Evolutionary conservation across 2,888 invertebrate genomes (phyloP), one percentile per base, ranked within the genome.

Genomic region (Nemotelus pantherinus): DNA sequence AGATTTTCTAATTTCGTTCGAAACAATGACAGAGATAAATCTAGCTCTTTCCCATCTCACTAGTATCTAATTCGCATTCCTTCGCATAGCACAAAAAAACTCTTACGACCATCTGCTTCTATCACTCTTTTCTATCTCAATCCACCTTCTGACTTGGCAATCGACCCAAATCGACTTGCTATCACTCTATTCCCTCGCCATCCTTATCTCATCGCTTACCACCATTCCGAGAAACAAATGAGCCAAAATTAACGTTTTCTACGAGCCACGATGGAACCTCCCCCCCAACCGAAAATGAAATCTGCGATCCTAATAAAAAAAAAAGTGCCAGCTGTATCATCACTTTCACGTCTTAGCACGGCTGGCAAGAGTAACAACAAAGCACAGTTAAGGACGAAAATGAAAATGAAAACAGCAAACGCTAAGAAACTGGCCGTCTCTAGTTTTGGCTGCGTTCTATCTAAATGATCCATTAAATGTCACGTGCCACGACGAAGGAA

Each of bases 391-490:
- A 25, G 25, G 41, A 10, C 7, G 50, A 48, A 25, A 55, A 65
- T 4, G 65, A 43, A 39, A 5, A 25, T 4, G 39, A 39, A 63
- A 63, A 63, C 10, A 3, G 65, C n/a, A 44, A 65, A 65, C 10
- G 65, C 45, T 44, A 68, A 68, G 50, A 47, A 68, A 63, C 41
- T 63, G 39, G 63, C 41, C 25, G 57, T 3, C 57, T 57, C 41
- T 41, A 25, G 25, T 25, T 25, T 57, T 7, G 57, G n/a, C 25
- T 25, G 10, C 57, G 65, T 43, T 44, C 10, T 6, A 44, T 47
- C 45, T 71, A 72, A 72, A 72, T 72, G 57, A 72, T 58, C 72
- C 72, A 72, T 72, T 72, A 72, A 58, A 47, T 45, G 58, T 58
- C 72, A 72, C 72, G 72, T 72, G 58, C 72, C 53, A 45, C 45